phyloP scores from a whole-genome alignment of 2,888 invertebrate species.

The Eutolmus rufibarbis region DNA sequence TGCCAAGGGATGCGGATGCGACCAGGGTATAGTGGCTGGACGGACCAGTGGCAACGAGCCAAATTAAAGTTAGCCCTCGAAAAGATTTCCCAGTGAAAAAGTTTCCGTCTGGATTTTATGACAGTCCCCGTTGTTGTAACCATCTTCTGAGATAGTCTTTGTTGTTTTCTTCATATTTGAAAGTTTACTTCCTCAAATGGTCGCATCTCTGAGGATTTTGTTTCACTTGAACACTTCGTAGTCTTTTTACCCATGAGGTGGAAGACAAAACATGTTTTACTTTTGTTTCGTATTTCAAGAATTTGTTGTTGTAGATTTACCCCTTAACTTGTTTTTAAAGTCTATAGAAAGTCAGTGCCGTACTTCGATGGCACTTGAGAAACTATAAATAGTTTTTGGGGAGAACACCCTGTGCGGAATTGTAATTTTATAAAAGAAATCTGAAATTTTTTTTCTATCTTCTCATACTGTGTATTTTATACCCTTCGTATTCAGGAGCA shows the following conservation, averaged over 20 bases:
- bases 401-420: neutral
- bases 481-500: neutral
- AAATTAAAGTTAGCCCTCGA: slow-evolving; percentile 14
- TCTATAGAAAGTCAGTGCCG: neutral
- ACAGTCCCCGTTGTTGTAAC: neutral
- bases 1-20: neutral
- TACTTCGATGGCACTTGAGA: neutral
- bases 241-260: neutral
- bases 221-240: neutral
- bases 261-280: neutral
- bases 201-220: neutral
- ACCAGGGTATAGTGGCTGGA: neutral
- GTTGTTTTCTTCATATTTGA: neutral
- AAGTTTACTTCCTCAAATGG: neutral
- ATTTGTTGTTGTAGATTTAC: neutral
- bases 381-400: neutral
- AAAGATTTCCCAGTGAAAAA: slow-evolving; percentile 7
- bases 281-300: neutral
- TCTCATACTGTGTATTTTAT: neutral
- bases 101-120: slow-evolving; percentile 17
- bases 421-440: neutral
- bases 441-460: neutral
- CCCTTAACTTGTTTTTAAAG: neutral
- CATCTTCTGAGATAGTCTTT: neutral
- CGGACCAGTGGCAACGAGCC: slow-evolving; percentile 1